Conservation (phyloP, 2,797 vertebrate species). For the Melanotaenia boesemani region DNA sequence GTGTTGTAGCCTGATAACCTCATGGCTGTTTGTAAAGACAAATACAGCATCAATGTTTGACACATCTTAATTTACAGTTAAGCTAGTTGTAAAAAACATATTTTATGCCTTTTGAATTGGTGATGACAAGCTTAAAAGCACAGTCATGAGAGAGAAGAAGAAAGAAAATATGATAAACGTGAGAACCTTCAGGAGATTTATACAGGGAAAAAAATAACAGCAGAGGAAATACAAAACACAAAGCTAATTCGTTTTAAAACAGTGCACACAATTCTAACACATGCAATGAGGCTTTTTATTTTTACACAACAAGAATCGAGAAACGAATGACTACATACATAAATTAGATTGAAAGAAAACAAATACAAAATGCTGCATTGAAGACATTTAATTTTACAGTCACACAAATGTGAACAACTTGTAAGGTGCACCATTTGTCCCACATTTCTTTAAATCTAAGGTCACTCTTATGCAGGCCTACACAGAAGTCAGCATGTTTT, state of each 20-base stretch:
- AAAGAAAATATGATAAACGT: no score
- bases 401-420: slow-evolving; percentile 13
- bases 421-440: slow-evolving; percentile 5
- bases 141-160: neutral
- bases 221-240: neutral
- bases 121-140: neutral
- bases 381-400: neutral
- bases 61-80: neutral
- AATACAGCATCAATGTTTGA: neutral
- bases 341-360: neutral
- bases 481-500: slow-evolving; percentile 60
- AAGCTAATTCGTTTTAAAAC: neutral
- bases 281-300: no score
- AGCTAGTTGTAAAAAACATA: neutral
- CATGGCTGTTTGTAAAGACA: neutral
- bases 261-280: no score
- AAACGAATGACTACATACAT: neutral
- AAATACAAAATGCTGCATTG: neutral
- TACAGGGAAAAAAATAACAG: neutral
- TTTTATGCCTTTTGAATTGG: neutral
- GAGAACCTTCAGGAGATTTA: neutral
- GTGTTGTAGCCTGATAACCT: no score
- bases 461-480: slow-evolving; percentile 23
- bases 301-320: neutral
- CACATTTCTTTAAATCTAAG: slow-evolving; percentile 17